A percentile compares a stretch with the other conserved stretches of the same genome.
phyloP scores from a whole-genome alignment of 2,797 vertebrate genomes.

The Limnodromus scolopaceus region DNA sequence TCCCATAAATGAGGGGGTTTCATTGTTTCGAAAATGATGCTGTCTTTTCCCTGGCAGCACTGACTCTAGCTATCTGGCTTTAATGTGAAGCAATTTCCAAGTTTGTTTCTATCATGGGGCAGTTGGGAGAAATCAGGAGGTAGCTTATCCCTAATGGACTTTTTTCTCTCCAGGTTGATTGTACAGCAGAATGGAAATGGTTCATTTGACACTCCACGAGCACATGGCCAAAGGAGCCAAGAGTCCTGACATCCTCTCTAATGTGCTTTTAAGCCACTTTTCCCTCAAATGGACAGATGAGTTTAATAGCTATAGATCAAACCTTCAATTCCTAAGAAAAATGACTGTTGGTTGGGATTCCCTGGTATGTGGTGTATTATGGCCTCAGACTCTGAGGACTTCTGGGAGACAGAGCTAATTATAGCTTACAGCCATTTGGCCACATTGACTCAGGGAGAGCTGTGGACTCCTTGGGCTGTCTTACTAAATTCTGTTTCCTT shows the following conservation, averaged over 20 bases:
- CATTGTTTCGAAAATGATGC: background rate
- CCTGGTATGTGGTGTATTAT: background rate
- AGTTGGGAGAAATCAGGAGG: background rate
- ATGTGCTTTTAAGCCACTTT: background rate
- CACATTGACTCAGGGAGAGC: background rate
- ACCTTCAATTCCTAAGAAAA: background rate
- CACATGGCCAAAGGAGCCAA: background rate
- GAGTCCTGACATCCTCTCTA: background rate
- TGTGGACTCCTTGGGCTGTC: background rate
- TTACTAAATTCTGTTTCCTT: background rate
- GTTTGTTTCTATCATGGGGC: background rate
- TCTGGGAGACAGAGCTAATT: background rate
- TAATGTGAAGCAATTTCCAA: background rate
- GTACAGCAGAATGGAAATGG: background rate
- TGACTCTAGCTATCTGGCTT: background rate
- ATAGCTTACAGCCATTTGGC: background rate
- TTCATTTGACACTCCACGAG: background rate
- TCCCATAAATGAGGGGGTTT: background rate
- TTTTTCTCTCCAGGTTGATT: background rate
- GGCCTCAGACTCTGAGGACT: background rate
- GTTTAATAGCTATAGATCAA: background rate
- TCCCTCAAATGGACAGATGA: background rate
- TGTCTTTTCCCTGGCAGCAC: background rate
- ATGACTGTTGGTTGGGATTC: background rate
- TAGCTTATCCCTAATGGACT: background rate